A percentile compares a stretch with the other conserved stretches of the same genome.
phyloP scores from a whole-genome alignment of 2,888 invertebrate species.

The Diarsia mendica region DNA sequence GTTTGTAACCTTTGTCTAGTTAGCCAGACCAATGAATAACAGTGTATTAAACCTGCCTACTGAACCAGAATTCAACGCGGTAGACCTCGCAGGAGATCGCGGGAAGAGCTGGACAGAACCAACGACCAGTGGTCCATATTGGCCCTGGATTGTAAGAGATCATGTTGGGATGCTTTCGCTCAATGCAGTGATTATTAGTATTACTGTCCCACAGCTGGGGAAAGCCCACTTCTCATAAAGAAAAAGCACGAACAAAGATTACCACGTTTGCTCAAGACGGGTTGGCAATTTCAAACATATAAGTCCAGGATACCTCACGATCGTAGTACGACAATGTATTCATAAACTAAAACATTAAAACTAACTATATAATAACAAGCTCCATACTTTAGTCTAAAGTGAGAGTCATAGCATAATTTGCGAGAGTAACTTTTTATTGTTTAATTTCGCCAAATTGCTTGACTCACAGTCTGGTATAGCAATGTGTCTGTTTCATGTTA shows the following conservation, averaged over 20 bases:
- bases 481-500: conserved; percentile 29
- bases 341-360: conserved; percentile 5
- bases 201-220: no score
- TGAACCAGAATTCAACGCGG: no score
- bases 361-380: conserved; percentile 1
- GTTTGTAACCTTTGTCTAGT: background rate
- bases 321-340: background rate
- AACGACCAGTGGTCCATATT: no score
- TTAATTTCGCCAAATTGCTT: conserved; percentile 55
- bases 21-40: background rate
- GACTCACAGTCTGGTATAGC: conserved; percentile 12
- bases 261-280: background rate
- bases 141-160: no score
- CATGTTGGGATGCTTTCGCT: no score
- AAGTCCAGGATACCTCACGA: background rate
- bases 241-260: no score
- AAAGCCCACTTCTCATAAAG: background rate
- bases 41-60: background rate
- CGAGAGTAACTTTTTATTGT: conserved; percentile 55
- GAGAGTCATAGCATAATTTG: conserved; percentile 42
- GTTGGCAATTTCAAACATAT: background rate
- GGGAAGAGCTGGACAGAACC: no score
- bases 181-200: no score
- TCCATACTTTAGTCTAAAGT: conserved; percentile 7
- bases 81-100: no score